phyloP scores from a whole-genome alignment of 2,113 vertebrate species.

The Phalacrocorax pelagicus region DNA sequence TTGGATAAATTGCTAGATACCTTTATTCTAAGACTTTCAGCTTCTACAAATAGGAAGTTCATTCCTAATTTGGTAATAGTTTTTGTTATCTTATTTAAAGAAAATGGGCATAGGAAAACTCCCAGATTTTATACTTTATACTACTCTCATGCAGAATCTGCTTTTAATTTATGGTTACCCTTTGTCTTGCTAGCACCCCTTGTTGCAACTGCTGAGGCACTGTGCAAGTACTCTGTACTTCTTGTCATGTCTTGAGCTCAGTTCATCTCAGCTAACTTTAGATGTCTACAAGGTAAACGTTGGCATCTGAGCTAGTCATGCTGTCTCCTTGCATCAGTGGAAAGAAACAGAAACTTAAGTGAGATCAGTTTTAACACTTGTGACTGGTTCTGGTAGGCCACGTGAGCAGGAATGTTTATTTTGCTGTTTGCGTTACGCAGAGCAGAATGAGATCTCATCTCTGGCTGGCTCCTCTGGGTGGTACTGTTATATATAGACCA shows the following conservation, averaged over 20 bases:
- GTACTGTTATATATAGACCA: background rate
- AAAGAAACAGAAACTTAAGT: background rate
- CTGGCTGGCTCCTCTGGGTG: background rate
- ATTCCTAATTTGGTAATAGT: background rate
- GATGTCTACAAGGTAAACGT: constrained; percentile 11
- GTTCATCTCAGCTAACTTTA: constrained; percentile 28
- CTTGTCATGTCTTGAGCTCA: background rate
- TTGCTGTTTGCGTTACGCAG: background rate
- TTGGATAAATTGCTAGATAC: background rate
- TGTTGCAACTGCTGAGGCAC: rapidly evolving
- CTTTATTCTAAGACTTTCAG: background rate
- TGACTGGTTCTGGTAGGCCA: constrained; percentile 1
- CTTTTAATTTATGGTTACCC: background rate
- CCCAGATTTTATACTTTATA: background rate
- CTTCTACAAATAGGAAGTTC: background rate
- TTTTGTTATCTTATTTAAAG: background rate
- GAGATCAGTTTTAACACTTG: background rate
- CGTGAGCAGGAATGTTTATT: background rate
- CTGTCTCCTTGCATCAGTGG: constrained; percentile 30
- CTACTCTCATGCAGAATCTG: background rate
- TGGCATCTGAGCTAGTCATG: constrained; percentile 26
- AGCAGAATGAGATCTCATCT: background rate
- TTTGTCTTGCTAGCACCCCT: background rate
- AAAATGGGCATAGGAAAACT: background rate
- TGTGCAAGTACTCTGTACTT: background rate